These are phyloP conservation scores for Chiloscyllium punctatum DNA, from an alignment of 2,797 vertebrate species.

Conservation along the genomic window DNA sequence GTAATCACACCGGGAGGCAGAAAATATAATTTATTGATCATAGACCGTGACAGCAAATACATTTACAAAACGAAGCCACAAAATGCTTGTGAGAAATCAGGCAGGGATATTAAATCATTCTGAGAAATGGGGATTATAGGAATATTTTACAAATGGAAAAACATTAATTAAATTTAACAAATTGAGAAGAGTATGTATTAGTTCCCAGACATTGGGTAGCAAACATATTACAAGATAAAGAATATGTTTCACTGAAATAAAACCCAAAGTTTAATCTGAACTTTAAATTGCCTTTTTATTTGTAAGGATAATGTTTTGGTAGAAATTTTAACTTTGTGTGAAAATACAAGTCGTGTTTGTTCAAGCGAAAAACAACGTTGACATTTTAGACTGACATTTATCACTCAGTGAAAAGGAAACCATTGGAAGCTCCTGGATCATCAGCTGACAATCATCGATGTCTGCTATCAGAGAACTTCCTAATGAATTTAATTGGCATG, in stretches of 20 bases:
- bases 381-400: neutral
- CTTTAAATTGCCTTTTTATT: neutral
- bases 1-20: neutral
- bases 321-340: neutral
- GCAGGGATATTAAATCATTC: constrained; percentile 32
- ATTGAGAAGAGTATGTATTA: neutral
- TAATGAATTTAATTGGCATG: neutral
- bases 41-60: neutral
- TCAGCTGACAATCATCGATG: neutral
- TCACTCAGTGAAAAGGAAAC: neutral
- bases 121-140: neutral
- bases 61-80: neutral
- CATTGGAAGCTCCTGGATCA: neutral
- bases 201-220: neutral
- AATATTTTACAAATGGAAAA: constrained; percentile 32
- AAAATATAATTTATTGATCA: constrained; percentile 19
- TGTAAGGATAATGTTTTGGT: neutral
- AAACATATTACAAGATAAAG: neutral
- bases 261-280: neutral
- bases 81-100: constrained; percentile 34
- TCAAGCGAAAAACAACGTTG: neutral
- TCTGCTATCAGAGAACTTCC: neutral
- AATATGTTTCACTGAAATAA: neutral
- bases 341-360: neutral
- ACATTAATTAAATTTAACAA: constrained; percentile 37